These are phyloP conservation scores for Fragum whitleyi DNA, from an alignment of 2,888 invertebrate species.

Conservation along the genomic window DNA sequence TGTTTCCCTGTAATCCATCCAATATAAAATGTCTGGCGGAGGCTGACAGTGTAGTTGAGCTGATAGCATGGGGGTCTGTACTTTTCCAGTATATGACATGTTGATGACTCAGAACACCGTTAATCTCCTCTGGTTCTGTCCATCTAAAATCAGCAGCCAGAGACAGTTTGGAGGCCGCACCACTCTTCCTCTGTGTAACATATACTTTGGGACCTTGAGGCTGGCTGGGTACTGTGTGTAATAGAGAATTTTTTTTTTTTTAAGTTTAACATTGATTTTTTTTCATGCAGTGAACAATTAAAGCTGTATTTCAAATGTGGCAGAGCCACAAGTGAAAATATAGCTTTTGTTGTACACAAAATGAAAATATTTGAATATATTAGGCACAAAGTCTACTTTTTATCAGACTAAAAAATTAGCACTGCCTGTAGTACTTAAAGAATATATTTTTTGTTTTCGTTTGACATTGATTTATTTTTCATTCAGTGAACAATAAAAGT, in stretches of 20 bases:
- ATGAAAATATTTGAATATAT: no score
- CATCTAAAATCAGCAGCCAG: constrained; percentile 91
- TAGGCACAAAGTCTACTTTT: no score
- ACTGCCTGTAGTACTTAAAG: no score
- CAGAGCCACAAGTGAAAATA: no score
- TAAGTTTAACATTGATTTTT: background rate
- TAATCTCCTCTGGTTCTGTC: constrained; percentile 91
- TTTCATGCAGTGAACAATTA: background rate
- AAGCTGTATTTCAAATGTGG: no score
- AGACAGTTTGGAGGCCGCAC: constrained; percentile 71
- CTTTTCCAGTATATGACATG: constrained; percentile 86
- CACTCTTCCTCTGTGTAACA: constrained; percentile 87
- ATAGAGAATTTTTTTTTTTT: constrained; percentile 25
- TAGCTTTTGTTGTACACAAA: no score
- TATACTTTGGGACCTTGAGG: constrained; percentile 92
- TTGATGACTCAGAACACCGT: constrained; percentile 92
- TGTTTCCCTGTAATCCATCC: constrained; percentile 68
- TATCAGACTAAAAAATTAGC: no score
- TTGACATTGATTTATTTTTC: no score
- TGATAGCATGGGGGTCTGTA: constrained; percentile 46
- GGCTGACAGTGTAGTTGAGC: constrained; percentile 58
- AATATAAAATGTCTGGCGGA: constrained; percentile 76
- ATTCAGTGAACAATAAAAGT: no score
- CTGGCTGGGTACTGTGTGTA: constrained; percentile 89
- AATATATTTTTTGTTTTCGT: no score